Percentiles rank a stretch among this genome's conserved stretches.
phyloP scores from a whole-genome alignment of 2,888 invertebrate genomes.

The Tachina lurida region DNA sequence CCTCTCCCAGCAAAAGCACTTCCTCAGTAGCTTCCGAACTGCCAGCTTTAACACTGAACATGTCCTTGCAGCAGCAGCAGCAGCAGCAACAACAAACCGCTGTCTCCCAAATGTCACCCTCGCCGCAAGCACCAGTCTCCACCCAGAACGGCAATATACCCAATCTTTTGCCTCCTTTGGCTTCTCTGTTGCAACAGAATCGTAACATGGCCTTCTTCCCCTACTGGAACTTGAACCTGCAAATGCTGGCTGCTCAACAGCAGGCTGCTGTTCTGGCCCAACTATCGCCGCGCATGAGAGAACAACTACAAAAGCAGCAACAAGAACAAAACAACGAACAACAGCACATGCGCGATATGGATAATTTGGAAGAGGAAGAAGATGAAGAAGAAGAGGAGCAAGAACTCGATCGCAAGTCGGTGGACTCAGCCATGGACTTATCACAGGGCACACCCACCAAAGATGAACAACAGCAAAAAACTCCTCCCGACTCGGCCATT shows the following conservation, averaged over 20 bases:
- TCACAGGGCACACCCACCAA: conserved; percentile 81
- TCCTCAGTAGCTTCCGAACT: conserved; percentile 74
- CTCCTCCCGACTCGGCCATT: conserved; percentile 73
- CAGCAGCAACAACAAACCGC: conserved; percentile 64
- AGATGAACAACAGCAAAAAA: conserved; percentile 72
- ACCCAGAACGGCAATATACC: conserved; percentile 71
- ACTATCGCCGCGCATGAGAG: conserved; percentile 80
- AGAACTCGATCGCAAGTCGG: conserved; percentile 75
- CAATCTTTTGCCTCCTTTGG: conserved; percentile 78
- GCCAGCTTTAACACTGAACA: conserved; percentile 59
- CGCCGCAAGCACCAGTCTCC: conserved; percentile 34
- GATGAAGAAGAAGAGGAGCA: conserved; percentile 75
- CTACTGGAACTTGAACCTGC: conserved; percentile 82
- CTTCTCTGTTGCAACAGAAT: conserved; percentile 80
- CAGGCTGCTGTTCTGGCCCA: conserved; percentile 81
- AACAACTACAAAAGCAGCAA: conserved; percentile 74
- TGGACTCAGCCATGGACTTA: conserved; percentile 82
- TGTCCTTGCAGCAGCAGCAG: conserved; percentile 68
- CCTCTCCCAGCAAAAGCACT: conserved; percentile 78
- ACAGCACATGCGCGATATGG: conserved; percentile 66
- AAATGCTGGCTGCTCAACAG: conserved; percentile 83
- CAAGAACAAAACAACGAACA: conserved; percentile 72
- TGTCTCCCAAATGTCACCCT: conserved; percentile 28
- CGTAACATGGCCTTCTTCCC: conserved; percentile 81
- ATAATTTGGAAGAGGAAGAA: conserved; percentile 68